A percentile compares a stretch with the other conserved stretches of the same genome.
These are phyloP conservation scores for Peribatodes rhomboidaria DNA, from an alignment of 2,888 invertebrate species.

Conservation along the genomic window DNA sequence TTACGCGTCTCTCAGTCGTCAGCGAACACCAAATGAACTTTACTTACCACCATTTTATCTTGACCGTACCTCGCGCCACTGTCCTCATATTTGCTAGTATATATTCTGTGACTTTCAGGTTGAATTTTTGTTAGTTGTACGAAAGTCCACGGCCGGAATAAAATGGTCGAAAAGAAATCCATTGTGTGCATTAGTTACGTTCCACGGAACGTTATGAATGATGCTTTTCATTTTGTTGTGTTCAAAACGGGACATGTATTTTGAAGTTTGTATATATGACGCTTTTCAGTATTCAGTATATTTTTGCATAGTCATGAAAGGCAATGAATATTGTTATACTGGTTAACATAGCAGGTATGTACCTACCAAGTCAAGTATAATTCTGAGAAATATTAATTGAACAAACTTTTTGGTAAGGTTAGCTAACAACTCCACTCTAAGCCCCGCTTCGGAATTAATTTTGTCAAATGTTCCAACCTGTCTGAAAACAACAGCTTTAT, in stretches of 20 bases:
- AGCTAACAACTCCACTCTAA: no score
- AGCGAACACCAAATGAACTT: slow-evolving; percentile 55
- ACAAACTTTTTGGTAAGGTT: no score
- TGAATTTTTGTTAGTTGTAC: slow-evolving; percentile 1
- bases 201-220: slow-evolving; percentile 19
- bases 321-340: no score
- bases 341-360: no score
- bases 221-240: slow-evolving; percentile 20
- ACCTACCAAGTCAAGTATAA: no score
- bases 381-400: no score
- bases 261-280: neutral
- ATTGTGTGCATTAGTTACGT: slow-evolving; percentile 26
- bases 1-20: slow-evolving; percentile 63
- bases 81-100: neutral
- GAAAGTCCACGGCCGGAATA: slow-evolving; percentile 1
- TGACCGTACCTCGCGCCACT: slow-evolving; percentile 3
- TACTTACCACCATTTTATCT: slow-evolving; percentile 23
- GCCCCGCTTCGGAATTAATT: no score
- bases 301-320: neutral
- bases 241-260: slow-evolving; percentile 5
- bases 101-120: slow-evolving; percentile 7
- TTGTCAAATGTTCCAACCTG: no score
- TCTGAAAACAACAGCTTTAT: no score
- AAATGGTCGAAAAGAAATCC: slow-evolving; percentile 16
- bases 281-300: neutral